Conservation (phyloP, 2,797 vertebrate species). For the Peromyscus melanophrys region DNA sequence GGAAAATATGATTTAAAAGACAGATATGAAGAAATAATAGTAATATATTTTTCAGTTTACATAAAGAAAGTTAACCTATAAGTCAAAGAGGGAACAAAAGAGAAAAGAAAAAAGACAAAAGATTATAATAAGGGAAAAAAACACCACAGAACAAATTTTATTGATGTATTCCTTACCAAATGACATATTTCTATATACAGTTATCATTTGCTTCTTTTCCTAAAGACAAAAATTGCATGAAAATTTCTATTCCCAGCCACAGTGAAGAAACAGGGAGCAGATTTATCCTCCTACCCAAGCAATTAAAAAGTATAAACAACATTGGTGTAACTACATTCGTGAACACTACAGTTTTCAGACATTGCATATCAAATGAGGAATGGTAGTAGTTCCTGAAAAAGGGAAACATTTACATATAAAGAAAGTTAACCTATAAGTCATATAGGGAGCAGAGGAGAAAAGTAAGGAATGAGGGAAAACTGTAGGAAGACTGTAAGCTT, state of each 20-base stretch:
- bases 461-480: background rate
- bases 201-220: background rate
- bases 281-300: background rate
- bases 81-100: background rate
- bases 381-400: background rate
- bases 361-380: background rate
- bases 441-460: background rate
- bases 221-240: background rate
- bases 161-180: background rate
- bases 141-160: background rate
- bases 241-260: background rate
- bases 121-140: background rate
- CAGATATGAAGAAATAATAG: background rate
- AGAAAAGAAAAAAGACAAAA: background rate
- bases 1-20: slow-evolving; percentile 20
- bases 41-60: background rate
- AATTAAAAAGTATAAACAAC: background rate
- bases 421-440: background rate
- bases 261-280: background rate
- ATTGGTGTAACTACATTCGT: background rate
- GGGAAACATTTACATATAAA: background rate
- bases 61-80: background rate
- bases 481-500: no score
- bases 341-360: background rate
- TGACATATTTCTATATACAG: background rate